Base-by-base conservation (phyloP, 2,888 invertebrate genomes). In the Nomada fabriciana region DNA sequence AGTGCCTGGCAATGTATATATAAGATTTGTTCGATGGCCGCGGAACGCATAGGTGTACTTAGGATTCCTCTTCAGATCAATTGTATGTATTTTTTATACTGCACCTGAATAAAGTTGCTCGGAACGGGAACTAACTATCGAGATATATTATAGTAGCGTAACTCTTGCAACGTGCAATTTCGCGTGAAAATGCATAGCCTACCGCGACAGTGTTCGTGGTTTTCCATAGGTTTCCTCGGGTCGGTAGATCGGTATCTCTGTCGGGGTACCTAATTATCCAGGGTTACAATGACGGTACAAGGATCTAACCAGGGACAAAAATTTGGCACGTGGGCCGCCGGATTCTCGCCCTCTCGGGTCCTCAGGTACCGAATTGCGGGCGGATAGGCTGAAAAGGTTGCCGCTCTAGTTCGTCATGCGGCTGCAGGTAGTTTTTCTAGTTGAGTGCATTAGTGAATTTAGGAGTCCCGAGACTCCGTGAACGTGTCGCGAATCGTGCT, bases 161-260 rank as follows among this genome's bases (percentile, higher is more conserved):
- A 13, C 18, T 55, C 7, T 55, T n/a, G 20, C 43, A 61, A 18
- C 29, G 18, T 63, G 18, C 36, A 55, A 57, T 29, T 13, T 43
- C 25, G 1, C 18, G 20, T 64, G n/a, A 20, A 70, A 18, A 15
- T 5, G 2, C 9, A 36, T 50, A 23, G n/a, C 63, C n/a, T n/a
- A 23, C 23, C 81, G 75, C 76, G 69, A 76, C 76, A 55, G 52
- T 20, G 18, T n/a, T 29, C 52, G 42, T 36, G 18, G 43, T 70
- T 55, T 47, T 18, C 42, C 50, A 15, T 53, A 55, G 15, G 63
- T 59, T 73, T 78, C 59, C 13, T 11, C 43, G 50, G 25, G 25
- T 64, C 81, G 80, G 71, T 69, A 72, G 89, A 89, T 89, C 83
- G 77, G 74, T 90, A 89, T 90, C 90, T 87, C 81, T 55, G 70